phyloP scores from a whole-genome alignment of 2,797 vertebrate species.

The Distichodus sexfasciatus region DNA sequence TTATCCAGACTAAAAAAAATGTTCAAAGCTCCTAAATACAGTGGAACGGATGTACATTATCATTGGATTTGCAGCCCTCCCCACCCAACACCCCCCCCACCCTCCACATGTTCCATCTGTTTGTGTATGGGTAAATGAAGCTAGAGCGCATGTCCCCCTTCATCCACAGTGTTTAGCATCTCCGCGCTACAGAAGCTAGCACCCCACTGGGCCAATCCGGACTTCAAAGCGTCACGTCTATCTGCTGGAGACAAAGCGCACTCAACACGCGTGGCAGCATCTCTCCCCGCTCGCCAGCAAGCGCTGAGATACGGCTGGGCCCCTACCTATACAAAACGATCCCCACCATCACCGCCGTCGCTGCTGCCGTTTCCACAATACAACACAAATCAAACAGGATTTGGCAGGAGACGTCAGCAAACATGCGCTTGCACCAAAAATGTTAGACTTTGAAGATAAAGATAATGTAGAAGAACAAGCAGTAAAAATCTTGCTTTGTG shows the following conservation, averaged over 20 bases:
- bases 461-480: too few species aligned
- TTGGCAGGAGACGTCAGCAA: too few species aligned
- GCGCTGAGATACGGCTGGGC: too few species aligned
- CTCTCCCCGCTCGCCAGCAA: too few species aligned
- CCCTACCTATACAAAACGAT: too few species aligned
- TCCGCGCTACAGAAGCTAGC: slow-evolving; percentile 84
- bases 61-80: slow-evolving; percentile 97
- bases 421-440: too few species aligned
- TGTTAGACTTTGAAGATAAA: too few species aligned
- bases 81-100: too few species aligned
- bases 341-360: too few species aligned
- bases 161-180: slow-evolving; percentile 88
- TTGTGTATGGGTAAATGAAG: slow-evolving; percentile 90
- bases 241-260: slow-evolving; percentile 94
- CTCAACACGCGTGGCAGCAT: slow-evolving; percentile 84
- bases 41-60: slow-evolving; percentile 99
- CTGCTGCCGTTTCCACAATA: too few species aligned
- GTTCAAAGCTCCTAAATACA: slow-evolving; percentile 98
- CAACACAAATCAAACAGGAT: too few species aligned
- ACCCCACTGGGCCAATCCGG: slow-evolving; percentile 90
- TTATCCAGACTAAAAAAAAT: slow-evolving; percentile 85
- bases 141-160: slow-evolving; percentile 82
- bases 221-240: slow-evolving; percentile 97
- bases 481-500: too few species aligned
- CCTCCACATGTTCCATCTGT: slow-evolving; percentile 70